Percentiles rank a stretch among this genome's conserved stretches.
Conservation (phyloP, 2,797 vertebrate genomes). For the Ctenochaetus hawaiiensis region DNA sequence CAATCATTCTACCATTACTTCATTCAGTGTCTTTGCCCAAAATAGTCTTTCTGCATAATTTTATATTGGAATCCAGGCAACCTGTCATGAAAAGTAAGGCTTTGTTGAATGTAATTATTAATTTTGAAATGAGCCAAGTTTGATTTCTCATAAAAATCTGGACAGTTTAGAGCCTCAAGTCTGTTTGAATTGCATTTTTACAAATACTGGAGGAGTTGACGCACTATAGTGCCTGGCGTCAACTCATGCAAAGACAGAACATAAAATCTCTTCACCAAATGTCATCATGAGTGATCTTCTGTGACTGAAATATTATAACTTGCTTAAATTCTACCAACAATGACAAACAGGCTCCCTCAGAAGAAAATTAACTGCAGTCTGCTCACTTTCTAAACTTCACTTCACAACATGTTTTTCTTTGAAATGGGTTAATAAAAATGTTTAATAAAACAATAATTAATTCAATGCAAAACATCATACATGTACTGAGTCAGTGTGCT, state of each 20-base stretch:
- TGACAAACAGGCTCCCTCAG: not conserved
- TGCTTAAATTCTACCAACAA: not conserved
- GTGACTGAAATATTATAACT: constrained; percentile 3
- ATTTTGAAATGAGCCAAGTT: not conserved
- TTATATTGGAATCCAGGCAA: too few relatives aligned
- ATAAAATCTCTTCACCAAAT: constrained; percentile 17
- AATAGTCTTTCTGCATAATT: not conserved
- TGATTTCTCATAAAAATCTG: not conserved
- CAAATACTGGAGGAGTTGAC: too few relatives aligned
- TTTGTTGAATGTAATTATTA: too few relatives aligned
- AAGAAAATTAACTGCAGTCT: not conserved
- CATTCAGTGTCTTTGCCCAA: not conserved
- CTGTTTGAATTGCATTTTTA: not conserved
- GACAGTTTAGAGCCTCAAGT: not conserved
- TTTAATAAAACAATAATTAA: too few relatives aligned
- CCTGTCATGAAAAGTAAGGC: not conserved
- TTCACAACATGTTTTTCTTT: too few relatives aligned
- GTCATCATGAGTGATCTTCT: not conserved
- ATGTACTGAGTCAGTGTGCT: too few relatives aligned
- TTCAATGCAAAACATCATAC: too few relatives aligned
- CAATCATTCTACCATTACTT: not conserved
- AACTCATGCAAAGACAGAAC: not conserved
- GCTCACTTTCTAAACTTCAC: not conserved
- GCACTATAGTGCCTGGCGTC: not conserved
- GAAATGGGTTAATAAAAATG: too few relatives aligned